Conservation (phyloP, 2,888 invertebrate species). For the Cheilosia scutellata region DNA sequence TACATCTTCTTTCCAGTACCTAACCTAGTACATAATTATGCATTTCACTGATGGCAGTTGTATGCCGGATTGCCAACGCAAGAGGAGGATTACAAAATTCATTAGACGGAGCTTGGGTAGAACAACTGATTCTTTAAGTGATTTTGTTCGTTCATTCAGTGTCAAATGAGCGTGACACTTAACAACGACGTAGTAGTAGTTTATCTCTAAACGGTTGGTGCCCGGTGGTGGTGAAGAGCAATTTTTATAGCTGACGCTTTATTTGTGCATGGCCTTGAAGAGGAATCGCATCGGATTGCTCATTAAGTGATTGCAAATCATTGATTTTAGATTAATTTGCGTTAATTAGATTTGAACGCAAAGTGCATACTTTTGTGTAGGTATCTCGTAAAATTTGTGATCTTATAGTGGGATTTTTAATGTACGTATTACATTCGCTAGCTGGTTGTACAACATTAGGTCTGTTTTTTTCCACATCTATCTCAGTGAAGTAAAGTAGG, state of each 20-base stretch:
- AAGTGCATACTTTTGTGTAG: background rate
- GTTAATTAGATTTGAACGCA: conserved; percentile 41
- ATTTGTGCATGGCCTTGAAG: conserved; percentile 36
- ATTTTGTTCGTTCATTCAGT: conserved; percentile 3
- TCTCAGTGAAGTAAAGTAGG: too few relatives aligned
- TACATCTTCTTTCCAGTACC: conserved; percentile 18
- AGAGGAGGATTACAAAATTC: background rate
- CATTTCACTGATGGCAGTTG: conserved; percentile 33
- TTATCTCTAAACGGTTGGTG: conserved; percentile 2
- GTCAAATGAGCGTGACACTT: conserved; percentile 39
- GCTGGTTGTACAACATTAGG: too few relatives aligned
- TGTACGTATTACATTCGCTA: too few relatives aligned
- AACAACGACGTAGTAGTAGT: conserved; percentile 26
- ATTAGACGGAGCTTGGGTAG: conserved; percentile 3
- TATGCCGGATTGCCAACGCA: background rate
- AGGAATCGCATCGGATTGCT: background rate
- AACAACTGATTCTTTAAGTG: conserved; percentile 18
- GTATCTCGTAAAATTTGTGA: background rate
- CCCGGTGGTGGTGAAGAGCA: background rate
- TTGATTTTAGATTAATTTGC: conserved; percentile 56
- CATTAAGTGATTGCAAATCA: conserved; percentile 30
- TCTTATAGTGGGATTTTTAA: background rate
- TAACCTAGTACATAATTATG: conserved; percentile 30
- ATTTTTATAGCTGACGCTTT: conserved; percentile 25
- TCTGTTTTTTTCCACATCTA: too few relatives aligned